Conservation (phyloP, 2,888 invertebrate genomes). For the Hoplodrina ambigua region DNA sequence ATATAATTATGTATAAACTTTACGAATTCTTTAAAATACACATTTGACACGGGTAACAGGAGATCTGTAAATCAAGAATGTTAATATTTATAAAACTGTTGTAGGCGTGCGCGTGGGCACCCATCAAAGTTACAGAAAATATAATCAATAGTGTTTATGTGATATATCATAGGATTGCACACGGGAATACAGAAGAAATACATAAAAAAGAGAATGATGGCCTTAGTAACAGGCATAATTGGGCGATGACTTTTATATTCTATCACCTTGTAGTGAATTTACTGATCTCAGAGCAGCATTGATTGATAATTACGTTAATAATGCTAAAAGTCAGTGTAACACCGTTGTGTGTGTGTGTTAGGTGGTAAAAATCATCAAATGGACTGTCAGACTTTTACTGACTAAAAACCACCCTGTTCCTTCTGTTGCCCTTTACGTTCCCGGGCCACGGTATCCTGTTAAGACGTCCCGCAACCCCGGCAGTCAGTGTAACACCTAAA, state of each 20-base stretch:
- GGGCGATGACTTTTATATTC: background rate
- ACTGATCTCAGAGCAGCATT: too few species aligned
- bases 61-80: slow-evolving; percentile 55
- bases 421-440: too few species aligned
- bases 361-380: too few species aligned
- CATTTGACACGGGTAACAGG: slow-evolving; percentile 43
- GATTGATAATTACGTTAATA: too few species aligned
- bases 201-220: background rate
- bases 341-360: too few species aligned
- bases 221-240: background rate
- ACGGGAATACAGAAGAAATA: background rate
- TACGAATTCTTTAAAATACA: slow-evolving; percentile 39
- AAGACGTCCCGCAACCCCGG: too few species aligned
- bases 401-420: too few species aligned
- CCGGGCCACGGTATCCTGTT: too few species aligned
- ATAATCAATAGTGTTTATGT: slow-evolving; percentile 62
- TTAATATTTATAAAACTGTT: slow-evolving; percentile 60
- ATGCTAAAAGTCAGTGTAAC: too few species aligned
- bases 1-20: slow-evolving; percentile 8
- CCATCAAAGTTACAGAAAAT: slow-evolving; percentile 69
- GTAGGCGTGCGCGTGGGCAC: slow-evolving; percentile 71
- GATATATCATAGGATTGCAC: slow-evolving; percentile 42
- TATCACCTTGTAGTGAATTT: background rate
- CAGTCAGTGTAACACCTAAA: too few species aligned
- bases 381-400: too few species aligned